phyloP scores from a whole-genome alignment of 2,888 invertebrate genomes.

The Coecobrya sp. region DNA sequence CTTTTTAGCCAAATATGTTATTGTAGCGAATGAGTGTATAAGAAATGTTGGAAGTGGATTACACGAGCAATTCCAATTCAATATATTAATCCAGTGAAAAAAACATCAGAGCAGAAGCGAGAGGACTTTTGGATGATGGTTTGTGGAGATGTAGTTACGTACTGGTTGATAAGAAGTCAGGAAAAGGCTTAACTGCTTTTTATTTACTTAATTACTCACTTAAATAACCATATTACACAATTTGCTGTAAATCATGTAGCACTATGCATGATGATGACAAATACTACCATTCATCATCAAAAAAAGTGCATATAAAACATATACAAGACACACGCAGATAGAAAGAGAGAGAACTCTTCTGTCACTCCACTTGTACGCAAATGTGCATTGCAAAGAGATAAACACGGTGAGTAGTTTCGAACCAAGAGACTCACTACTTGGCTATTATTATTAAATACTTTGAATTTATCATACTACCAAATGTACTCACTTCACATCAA shows the following conservation, averaged over 20 bases:
- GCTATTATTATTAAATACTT: slow-evolving; percentile 23
- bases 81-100: not conserved
- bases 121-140: not conserved
- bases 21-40: not conserved
- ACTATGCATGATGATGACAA: slow-evolving; percentile 41
- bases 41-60: not conserved
- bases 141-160: not conserved
- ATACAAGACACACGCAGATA: not conserved
- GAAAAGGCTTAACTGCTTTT: slow-evolving; percentile 74
- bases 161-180: slow-evolving; percentile 61
- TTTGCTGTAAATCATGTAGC: slow-evolving; percentile 63
- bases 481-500: slow-evolving; percentile 6
- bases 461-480: slow-evolving; percentile 30
- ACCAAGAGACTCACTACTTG: slow-evolving; percentile 3
- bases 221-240: slow-evolving; percentile 70
- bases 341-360: not conserved
- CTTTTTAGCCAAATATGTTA: not conserved
- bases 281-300: slow-evolving; percentile 36
- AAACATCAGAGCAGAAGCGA: not conserved
- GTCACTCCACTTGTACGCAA: slow-evolving; percentile 37
- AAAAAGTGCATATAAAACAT: slow-evolving; percentile 49
- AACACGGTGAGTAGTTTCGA: not conserved
- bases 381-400: slow-evolving; percentile 48
- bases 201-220: slow-evolving; percentile 79
- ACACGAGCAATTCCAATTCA: not conserved